These are phyloP conservation scores for Tetranychus piercei DNA, from an alignment of 2,888 invertebrate species.

Conservation along the genomic window DNA sequence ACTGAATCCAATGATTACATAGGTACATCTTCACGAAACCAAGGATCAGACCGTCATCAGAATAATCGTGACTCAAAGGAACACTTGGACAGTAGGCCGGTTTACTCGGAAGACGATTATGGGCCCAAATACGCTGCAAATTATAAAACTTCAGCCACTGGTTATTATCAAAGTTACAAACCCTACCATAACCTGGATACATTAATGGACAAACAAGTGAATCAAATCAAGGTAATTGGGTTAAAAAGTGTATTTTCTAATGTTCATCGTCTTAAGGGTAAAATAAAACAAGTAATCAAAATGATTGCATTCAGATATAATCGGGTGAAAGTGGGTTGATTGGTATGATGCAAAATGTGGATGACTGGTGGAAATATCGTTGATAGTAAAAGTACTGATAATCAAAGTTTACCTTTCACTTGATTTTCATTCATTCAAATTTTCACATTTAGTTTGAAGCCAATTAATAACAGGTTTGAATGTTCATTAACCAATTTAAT, in stretches of 20 bases:
- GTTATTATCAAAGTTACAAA: slow-evolving; percentile 9
- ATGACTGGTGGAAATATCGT: background rate
- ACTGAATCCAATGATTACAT: too few species aligned
- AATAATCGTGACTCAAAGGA: background rate
- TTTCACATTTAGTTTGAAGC: background rate
- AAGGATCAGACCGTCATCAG: background rate
- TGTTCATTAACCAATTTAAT: background rate
- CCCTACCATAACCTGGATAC: slow-evolving; percentile 2
- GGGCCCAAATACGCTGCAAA: background rate
- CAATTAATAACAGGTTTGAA: background rate
- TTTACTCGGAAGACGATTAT: slow-evolving; percentile 1
- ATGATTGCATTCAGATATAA: background rate
- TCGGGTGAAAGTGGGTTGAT: background rate
- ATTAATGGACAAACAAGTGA: slow-evolving; percentile 4
- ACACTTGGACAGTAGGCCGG: background rate
- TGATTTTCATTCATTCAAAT: background rate
- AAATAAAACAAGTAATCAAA: background rate
- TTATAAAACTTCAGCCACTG: slow-evolving; percentile 6
- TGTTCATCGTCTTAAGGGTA: background rate
- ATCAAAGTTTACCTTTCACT: background rate
- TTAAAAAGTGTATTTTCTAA: background rate
- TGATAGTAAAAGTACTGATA: background rate
- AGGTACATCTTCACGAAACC: background rate
- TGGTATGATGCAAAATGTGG: background rate
- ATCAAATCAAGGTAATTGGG: slow-evolving; percentile 2